phyloP scores from a whole-genome alignment of 2,113 vertebrate species.

The Collichthys lucidus region DNA sequence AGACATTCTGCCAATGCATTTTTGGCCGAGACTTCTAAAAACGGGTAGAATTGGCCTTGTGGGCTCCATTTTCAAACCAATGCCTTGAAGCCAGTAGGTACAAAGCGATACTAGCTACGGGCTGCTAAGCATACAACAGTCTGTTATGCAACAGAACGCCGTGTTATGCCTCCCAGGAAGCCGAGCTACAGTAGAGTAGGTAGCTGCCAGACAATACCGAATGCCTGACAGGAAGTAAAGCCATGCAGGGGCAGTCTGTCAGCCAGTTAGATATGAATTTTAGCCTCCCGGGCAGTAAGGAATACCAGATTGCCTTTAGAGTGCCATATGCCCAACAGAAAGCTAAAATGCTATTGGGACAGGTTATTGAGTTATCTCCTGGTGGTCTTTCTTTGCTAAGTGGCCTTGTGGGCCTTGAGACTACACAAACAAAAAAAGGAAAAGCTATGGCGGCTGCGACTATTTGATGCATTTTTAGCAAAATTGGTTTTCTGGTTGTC shows the following conservation, averaged over 20 bases:
- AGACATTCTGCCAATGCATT: slow-evolving; percentile 14
- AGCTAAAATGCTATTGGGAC: slow-evolving; percentile 33
- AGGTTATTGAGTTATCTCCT: slow-evolving; percentile 60
- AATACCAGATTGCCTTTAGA: slow-evolving; percentile 53
- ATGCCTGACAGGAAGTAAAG: slow-evolving; percentile 60
- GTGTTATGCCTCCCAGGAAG: slow-evolving; percentile 48
- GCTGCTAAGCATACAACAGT: slow-evolving; percentile 33
- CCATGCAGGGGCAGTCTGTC: slow-evolving; percentile 48
- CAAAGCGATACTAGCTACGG: slow-evolving; percentile 35
- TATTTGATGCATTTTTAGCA: no score
- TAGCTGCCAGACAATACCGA: slow-evolving; percentile 65
- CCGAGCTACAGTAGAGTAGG: slow-evolving; percentile 26
- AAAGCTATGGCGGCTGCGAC: no score
- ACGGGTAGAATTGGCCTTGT: slow-evolving; percentile 22
- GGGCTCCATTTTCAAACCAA: slow-evolving; percentile 33
- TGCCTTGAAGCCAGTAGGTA: slow-evolving; percentile 43
- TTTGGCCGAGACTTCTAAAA: slow-evolving; percentile 28
- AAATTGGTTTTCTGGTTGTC: no score
- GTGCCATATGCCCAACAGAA: slow-evolving; percentile 49
- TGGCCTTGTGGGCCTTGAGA: slow-evolving; percentile 6
- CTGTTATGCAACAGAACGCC: slow-evolving; percentile 42
- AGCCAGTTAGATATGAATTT: slow-evolving; percentile 57
- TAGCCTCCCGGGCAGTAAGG: slow-evolving; percentile 51
- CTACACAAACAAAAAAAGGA: no score
- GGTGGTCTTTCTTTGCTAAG: slow-evolving; percentile 42